These are phyloP conservation scores for Hylyphantes graminicola DNA, from an alignment of 1,140 invertebrate species.

Conservation along the genomic window DNA sequence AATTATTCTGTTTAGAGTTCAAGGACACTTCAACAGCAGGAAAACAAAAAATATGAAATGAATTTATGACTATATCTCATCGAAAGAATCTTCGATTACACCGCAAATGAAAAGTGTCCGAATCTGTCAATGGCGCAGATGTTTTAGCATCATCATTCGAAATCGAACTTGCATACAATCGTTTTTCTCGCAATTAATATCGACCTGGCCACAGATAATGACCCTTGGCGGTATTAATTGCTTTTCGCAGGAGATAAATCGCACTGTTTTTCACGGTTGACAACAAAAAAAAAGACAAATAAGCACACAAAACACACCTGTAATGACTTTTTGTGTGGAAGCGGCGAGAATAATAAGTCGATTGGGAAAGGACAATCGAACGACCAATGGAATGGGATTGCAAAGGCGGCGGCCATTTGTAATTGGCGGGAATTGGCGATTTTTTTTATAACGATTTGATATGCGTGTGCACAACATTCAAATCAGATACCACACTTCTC, in stretches of 20 bases:
- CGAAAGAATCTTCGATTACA: too few relatives aligned
- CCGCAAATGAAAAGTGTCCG: neutral
- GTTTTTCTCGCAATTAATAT: constrained; percentile 30
- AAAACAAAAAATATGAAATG: too few relatives aligned
- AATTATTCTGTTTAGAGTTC: too few relatives aligned
- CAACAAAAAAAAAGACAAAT: constrained; percentile 32
- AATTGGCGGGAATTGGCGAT: constrained; percentile 31
- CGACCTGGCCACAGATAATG: constrained; percentile 30
- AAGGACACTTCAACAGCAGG: too few relatives aligned
- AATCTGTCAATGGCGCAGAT: constrained; percentile 11
- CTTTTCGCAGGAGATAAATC: constrained; percentile 38
- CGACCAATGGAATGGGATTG: constrained; percentile 33
- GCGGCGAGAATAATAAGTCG: constrained; percentile 38
- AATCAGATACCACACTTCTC: constrained; percentile 14
- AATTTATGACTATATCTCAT: too few relatives aligned
- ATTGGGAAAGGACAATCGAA: constrained; percentile 15
- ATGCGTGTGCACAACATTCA: constrained; percentile 37
- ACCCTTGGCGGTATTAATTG: constrained; percentile 38
- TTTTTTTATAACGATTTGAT: constrained; percentile 28
- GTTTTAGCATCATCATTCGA: neutral
- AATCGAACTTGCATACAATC: constrained; percentile 27
- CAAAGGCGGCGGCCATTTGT: constrained; percentile 30
- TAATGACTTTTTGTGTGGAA: constrained; percentile 48
- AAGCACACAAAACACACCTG: constrained; percentile 17
- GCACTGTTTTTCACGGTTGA: constrained; percentile 28